Base-by-base conservation (phyloP, 2,888 invertebrate species). In the Eupithecia insigniata region DNA sequence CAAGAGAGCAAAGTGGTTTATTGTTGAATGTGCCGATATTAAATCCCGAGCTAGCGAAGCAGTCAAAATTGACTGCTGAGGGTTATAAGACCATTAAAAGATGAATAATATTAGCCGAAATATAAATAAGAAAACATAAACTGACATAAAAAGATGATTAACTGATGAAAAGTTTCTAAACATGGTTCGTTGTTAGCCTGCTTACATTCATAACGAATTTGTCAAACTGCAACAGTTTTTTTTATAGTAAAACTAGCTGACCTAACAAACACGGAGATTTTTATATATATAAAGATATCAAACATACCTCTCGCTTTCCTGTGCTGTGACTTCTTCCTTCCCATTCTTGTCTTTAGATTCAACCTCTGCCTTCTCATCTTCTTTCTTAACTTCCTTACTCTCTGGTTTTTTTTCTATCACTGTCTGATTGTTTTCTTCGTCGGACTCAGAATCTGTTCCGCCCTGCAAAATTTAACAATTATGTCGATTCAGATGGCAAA, bases 381-480 rank as follows among this genome's bases (percentile, higher is more conserved):
- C 89, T 43, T 85, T 83, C 73, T 87, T 85, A 28, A 74, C 60
- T 7, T 76, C 77, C 0, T 86, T 84, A 32, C 73, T 58, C 8
- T 75, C 76, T 0, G 85, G 86, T 70, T 92, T 93, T 80, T 92
- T 94, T 82, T 92, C 94, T 64, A 92, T 91, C 12, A 94, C 93
- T 0, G 93, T 94, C 79, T 90, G 89, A 76, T 94, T 92, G 73
- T 87, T 91, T 0, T 92, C 93, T 26, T 87, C 87, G 0, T 93
- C 93, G 0, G 92, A 88, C 58, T 93, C 93, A 0, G 93, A 89
- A 79, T 90, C 93, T 70, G 92, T 87, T 32, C 84, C 89, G 79
- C 88, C 91, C 93, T 93, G 73, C 36, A 36, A 36, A 5, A 26
- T 12, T 18, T 64, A 10, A 64, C 16, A 64, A 64, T 34, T 1